Conservation (phyloP, 2,113 vertebrate genomes). For the Turnix velox region DNA sequence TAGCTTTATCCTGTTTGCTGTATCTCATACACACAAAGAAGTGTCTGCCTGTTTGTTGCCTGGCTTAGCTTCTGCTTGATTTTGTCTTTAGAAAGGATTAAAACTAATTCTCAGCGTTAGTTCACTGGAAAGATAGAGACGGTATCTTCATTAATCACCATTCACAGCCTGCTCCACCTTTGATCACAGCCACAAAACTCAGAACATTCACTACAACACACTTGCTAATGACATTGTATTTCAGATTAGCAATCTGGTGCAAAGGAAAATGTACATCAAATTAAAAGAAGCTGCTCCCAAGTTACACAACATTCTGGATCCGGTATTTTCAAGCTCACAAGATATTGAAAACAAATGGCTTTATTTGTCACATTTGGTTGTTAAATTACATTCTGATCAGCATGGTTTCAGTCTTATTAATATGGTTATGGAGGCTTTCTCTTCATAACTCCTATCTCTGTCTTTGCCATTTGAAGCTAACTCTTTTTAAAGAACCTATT, state of each 20-base stretch:
- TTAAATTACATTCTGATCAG: background rate
- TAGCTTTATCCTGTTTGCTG: conserved; percentile 17
- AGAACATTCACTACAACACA: background rate
- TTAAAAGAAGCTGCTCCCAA: background rate
- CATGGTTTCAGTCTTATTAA: background rate
- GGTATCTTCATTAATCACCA: background rate
- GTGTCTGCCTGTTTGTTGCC: background rate
- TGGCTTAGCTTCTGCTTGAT: background rate
- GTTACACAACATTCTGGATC: background rate
- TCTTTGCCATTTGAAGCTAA: background rate
- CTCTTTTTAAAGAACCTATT: background rate
- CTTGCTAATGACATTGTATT: background rate
- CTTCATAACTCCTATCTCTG: background rate
- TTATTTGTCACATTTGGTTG: background rate
- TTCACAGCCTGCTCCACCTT: background rate
- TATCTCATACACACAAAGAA: background rate
- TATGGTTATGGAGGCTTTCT: background rate
- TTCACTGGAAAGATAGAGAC: background rate
- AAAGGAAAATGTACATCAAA: background rate
- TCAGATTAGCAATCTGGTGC: background rate
- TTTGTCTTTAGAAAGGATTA: background rate
- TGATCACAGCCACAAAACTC: background rate
- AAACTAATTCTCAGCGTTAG: conserved; percentile 15
- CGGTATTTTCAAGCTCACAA: background rate
- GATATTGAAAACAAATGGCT: background rate